Percentiles rank a stretch among this genome's conserved stretches.
Conservation (phyloP, 2,888 invertebrate species). For the Cheilosia vernalis region DNA sequence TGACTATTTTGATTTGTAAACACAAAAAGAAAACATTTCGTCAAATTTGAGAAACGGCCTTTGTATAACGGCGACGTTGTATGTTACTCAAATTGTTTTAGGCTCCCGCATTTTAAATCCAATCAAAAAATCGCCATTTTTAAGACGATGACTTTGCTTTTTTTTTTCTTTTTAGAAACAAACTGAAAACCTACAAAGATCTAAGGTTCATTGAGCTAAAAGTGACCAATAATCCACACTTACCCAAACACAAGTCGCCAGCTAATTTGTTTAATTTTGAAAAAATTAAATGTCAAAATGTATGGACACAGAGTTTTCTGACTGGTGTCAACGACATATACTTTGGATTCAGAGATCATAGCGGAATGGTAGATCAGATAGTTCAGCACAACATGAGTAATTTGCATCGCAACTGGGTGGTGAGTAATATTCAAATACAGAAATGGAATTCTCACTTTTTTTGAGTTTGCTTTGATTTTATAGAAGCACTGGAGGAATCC, state of each 20-base stretch:
- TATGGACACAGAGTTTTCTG: slow-evolving; percentile 91
- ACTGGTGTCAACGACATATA: slow-evolving; percentile 87
- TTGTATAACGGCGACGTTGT: no score
- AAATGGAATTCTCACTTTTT: not conserved
- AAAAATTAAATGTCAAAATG: slow-evolving; percentile 85
- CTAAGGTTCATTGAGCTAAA: slow-evolving; percentile 88
- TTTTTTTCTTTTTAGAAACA: slow-evolving; percentile 10
- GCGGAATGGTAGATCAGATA: slow-evolving; percentile 86
- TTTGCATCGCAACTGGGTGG: slow-evolving; percentile 84
- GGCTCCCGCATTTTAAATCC: no score
- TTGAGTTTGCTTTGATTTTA: not conserved
- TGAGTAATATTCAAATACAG: slow-evolving; percentile 8
- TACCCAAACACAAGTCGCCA: slow-evolving; percentile 84
- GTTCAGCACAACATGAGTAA: slow-evolving; percentile 84
- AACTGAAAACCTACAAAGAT: slow-evolving; percentile 56
- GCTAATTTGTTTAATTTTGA: slow-evolving; percentile 82
- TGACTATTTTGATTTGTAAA: no score
- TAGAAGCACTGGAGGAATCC: slow-evolving; percentile 84
- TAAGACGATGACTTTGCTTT: no score
- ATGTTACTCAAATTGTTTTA: no score
- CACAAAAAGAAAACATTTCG: no score
- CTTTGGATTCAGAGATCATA: slow-evolving; percentile 88
- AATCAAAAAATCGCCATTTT: no score
- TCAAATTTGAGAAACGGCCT: no score
- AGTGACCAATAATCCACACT: slow-evolving; percentile 85